Evolutionary conservation across 2,888 invertebrate genomes (phyloP).

Genomic region (Trachelus iudaicus): DNA sequence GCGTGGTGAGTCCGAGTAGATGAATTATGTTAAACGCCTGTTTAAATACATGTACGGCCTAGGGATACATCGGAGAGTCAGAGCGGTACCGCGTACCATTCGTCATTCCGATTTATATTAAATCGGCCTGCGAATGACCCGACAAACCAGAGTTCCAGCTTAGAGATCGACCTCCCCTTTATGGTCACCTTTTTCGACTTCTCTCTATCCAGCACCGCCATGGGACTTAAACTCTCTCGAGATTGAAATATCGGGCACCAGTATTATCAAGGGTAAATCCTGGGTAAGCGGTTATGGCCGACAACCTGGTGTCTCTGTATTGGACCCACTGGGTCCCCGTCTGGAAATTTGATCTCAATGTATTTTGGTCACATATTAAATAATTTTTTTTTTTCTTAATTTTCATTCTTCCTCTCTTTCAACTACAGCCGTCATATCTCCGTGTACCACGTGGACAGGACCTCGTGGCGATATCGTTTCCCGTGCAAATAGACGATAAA

Average conservation of each 20-base stretch:
- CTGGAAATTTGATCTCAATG: neutral
- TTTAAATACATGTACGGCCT: slow-evolving; percentile 62
- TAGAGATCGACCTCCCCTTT: neutral
- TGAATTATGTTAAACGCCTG: slow-evolving; percentile 64
- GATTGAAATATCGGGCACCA: slow-evolving; percentile 14
- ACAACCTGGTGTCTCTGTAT: neutral
- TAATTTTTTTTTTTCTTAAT: neutral
- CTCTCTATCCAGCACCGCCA: neutral
- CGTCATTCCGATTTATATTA: slow-evolving; percentile 63
- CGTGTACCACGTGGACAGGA: neutral
- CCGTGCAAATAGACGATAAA: slow-evolving; percentile 42
- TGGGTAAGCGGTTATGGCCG: neutral
- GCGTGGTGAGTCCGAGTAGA: slow-evolving; percentile 38
- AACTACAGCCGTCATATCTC: neutral
- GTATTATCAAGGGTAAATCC: neutral
- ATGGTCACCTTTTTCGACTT: slow-evolving; percentile 11
- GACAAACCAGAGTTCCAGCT: slow-evolving; percentile 32
- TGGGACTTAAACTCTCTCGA: slow-evolving; percentile 1
- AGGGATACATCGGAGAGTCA: slow-evolving; percentile 57
- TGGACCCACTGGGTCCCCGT: neutral
- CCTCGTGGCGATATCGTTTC: slow-evolving; percentile 7
- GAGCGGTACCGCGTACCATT: slow-evolving; percentile 55
- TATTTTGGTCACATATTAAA: neutral
- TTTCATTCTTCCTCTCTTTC: neutral
- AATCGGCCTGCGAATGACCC: slow-evolving; percentile 55